Conservation (phyloP, 2,888 invertebrate species). For the Caenorhabditis becei region DNA sequence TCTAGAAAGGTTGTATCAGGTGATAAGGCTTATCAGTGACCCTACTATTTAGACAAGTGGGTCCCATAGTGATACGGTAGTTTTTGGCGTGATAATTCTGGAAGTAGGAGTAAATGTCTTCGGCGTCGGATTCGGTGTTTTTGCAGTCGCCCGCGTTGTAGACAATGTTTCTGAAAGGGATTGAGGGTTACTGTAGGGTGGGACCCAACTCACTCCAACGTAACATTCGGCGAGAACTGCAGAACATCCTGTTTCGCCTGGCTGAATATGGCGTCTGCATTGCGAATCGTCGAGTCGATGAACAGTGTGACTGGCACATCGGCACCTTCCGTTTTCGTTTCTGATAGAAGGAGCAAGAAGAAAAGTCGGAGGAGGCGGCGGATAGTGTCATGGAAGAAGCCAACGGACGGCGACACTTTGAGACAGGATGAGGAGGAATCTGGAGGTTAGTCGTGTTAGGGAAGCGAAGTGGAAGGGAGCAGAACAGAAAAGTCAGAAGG, state of each 20-base stretch:
- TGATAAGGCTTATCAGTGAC: background rate
- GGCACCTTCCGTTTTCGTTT: slow-evolving; percentile 2
- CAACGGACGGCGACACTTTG: slow-evolving; percentile 42
- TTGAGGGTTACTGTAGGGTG: no score
- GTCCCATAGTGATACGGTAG: slow-evolving; percentile 51
- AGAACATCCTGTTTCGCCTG: slow-evolving; percentile 39
- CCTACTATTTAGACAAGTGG: slow-evolving; percentile 47
- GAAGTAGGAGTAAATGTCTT: slow-evolving; percentile 38
- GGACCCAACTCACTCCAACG: slow-evolving; percentile 52
- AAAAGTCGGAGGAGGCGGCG: slow-evolving; percentile 4
- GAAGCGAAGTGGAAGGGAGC: background rate
- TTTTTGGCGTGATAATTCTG: slow-evolving; percentile 42
- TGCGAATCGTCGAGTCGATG: slow-evolving; percentile 37
- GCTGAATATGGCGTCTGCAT: slow-evolving; percentile 40
- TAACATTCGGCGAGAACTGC: slow-evolving; percentile 44
- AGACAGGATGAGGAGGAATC: slow-evolving; percentile 5
- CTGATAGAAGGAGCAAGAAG: slow-evolving; percentile 13
- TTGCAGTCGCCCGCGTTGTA: slow-evolving; percentile 26
- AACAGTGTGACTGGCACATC: slow-evolving; percentile 44
- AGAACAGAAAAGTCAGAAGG: background rate
- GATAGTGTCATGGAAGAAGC: slow-evolving; percentile 16
- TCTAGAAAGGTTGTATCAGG: slow-evolving; percentile 11
- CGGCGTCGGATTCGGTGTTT: slow-evolving; percentile 27
- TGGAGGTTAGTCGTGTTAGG: no score
- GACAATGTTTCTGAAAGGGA: slow-evolving; percentile 40